phyloP scores from a whole-genome alignment of 2,888 invertebrate genomes.

The Latheticus oryzae region DNA sequence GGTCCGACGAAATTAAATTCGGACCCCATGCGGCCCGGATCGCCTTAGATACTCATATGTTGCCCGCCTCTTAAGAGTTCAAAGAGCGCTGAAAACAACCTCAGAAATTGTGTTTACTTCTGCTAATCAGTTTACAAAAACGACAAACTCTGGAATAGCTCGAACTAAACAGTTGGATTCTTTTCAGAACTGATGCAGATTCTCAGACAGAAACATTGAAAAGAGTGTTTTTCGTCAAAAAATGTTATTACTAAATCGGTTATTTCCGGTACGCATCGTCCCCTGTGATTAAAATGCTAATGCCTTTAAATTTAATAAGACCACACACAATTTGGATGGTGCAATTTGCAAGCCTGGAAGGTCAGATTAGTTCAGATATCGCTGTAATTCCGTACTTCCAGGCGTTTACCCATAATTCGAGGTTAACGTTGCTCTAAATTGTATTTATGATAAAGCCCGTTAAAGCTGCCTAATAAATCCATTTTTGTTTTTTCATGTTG shows the following conservation, averaged over 20 bases:
- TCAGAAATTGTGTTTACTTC: too few species aligned
- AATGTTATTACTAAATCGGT: too few species aligned
- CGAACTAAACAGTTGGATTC: too few species aligned
- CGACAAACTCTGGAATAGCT: too few species aligned
- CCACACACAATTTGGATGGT: conserved; percentile 22
- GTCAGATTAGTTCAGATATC: conserved; percentile 28
- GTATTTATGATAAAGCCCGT: conserved; percentile 33
- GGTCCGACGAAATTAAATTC: conserved; percentile 40
- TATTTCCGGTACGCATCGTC: too few species aligned
- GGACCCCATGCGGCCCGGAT: conserved; percentile 32
- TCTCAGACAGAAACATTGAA: too few species aligned
- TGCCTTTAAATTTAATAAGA: conserved; percentile 24
- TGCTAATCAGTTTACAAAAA: too few species aligned
- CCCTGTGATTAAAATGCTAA: conserved; percentile 22
- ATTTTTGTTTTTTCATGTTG: conserved; percentile 32
- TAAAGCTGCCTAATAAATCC: conserved; percentile 33
- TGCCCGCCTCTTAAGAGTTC: conserved; percentile 25
- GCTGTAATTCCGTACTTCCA: conserved; percentile 23
- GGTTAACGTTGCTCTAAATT: conserved; percentile 35
- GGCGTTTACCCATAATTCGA: conserved; percentile 32
- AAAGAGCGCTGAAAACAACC: too few species aligned
- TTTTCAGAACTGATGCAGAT: too few species aligned
- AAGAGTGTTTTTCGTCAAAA: too few species aligned
- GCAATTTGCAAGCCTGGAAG: conserved; percentile 23
- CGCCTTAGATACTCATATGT: conserved; percentile 26